phyloP scores from a whole-genome alignment of 2,888 invertebrate species.

The Epistrophella euchroma region DNA sequence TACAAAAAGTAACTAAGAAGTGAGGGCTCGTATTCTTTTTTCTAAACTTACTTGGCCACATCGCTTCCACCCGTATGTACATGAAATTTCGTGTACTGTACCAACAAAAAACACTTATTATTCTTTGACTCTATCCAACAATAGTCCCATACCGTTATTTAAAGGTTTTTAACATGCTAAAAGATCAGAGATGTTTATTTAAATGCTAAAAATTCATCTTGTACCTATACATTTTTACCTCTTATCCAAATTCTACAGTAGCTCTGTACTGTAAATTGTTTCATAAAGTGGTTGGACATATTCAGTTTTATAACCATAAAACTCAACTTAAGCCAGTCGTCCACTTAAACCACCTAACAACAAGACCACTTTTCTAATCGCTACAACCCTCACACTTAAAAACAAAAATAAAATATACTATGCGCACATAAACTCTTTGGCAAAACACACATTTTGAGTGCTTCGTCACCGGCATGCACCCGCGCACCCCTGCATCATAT shows the following conservation, averaged over 20 bases:
- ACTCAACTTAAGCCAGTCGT: constrained; percentile 38
- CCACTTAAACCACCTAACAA: constrained; percentile 42
- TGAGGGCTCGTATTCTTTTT: too few relatives aligned
- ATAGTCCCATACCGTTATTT: too few relatives aligned
- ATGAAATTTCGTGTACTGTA: too few relatives aligned
- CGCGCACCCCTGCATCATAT: not conserved
- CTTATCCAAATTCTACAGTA: not conserved
- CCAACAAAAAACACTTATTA: too few relatives aligned
- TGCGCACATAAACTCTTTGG: not conserved
- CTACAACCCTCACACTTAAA: constrained; percentile 38
- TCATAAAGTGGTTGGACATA: constrained; percentile 69
- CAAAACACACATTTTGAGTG: constrained; percentile 42
- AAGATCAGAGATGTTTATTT: too few relatives aligned
- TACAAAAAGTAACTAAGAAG: too few relatives aligned
- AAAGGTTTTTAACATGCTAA: too few relatives aligned
- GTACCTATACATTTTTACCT: too few relatives aligned
- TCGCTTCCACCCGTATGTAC: too few relatives aligned
- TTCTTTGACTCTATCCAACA: too few relatives aligned
- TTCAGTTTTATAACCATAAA: constrained; percentile 30
- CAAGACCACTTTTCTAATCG: constrained; percentile 69
- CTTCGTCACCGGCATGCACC: constrained; percentile 9
- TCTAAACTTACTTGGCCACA: too few relatives aligned
- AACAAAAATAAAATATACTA: not conserved
- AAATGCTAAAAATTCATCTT: too few relatives aligned
- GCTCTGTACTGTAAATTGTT: constrained; percentile 60